A percentile compares a stretch with the other conserved stretches of the same genome.
phyloP scores from a whole-genome alignment of 2,888 invertebrate species.

The Resseliella maxima region DNA sequence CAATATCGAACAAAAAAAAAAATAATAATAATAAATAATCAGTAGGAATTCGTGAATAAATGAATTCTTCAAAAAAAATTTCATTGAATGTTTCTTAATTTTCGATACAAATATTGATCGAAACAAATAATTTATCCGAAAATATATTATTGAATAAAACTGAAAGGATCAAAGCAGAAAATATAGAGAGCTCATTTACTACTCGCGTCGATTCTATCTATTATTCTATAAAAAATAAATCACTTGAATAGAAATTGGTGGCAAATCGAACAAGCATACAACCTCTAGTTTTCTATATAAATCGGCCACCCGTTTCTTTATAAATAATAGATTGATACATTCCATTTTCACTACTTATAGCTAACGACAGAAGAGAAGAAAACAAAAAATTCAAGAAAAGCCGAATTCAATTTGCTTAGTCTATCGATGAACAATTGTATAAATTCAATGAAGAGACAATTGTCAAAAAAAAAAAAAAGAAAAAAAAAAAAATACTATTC shows the following conservation, averaged over 20 bases:
- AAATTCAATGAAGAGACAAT: not conserved
- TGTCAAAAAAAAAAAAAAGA: not conserved
- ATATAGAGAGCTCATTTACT: not conserved
- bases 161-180: conserved; percentile 8
- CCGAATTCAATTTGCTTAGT: not conserved
- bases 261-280: not conserved
- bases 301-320: not conserved
- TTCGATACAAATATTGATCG: no score
- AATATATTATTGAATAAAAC: not conserved
- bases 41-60: no score
- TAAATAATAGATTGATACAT: not conserved
- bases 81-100: no score
- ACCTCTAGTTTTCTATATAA: not conserved
- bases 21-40: no score
- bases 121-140: no score
- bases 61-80: no score
- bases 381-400: not conserved
- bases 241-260: conserved; percentile 22
- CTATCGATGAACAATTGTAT: not conserved
- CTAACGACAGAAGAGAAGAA: not conserved
- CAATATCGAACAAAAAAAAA: no score
- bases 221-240: not conserved
- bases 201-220: not conserved
- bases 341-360: not conserved
- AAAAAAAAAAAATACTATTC: not conserved